phyloP scores from a whole-genome alignment of 2,113 vertebrate species.

The Melanostigma gelatinosum region DNA sequence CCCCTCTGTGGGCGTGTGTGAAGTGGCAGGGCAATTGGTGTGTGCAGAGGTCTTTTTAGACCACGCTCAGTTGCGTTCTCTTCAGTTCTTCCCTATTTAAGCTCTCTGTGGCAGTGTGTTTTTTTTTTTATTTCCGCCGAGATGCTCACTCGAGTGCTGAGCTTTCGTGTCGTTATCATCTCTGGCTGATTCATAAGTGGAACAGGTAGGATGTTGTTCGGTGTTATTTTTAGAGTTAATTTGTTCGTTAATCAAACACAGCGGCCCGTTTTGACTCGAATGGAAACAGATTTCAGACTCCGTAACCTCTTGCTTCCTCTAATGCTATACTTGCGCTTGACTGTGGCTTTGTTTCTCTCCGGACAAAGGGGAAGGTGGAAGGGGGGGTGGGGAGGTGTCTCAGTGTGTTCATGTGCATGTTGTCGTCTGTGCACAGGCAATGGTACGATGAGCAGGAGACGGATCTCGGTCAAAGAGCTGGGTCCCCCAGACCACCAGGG shows the following conservation, averaged over 20 bases:
- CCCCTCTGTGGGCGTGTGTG: slow-evolving; percentile 38
- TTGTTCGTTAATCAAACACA: background rate
- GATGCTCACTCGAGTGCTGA: background rate
- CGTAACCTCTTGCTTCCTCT: slow-evolving; percentile 16
- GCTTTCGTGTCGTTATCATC: background rate
- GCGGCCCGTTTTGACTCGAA: background rate
- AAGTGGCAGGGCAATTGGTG: slow-evolving; percentile 45
- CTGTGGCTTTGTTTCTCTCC: background rate
- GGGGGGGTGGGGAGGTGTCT: background rate
- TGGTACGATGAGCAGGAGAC: slow-evolving; percentile 93
- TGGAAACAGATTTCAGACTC: slow-evolving; percentile 27
- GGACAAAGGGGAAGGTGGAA: background rate
- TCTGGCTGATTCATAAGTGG: slow-evolving; percentile 4
- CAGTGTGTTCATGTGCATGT: background rate
- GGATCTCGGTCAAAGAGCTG: slow-evolving; percentile 95
- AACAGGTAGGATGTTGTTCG: slow-evolving; percentile 40
- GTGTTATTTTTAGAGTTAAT: slow-evolving; percentile 16
- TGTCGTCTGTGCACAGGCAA: slow-evolving; percentile 79
- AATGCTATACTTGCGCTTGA: background rate
- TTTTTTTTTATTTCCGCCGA: background rate
- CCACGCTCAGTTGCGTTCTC: slow-evolving; percentile 30
- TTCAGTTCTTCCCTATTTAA: slow-evolving; percentile 20
- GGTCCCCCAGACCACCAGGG: slow-evolving; percentile 93
- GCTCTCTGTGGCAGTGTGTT: background rate
- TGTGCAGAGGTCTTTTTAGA: slow-evolving; percentile 23